Base-by-base conservation (phyloP, 2,797 vertebrate genomes). In the Falco rusticolus region DNA sequence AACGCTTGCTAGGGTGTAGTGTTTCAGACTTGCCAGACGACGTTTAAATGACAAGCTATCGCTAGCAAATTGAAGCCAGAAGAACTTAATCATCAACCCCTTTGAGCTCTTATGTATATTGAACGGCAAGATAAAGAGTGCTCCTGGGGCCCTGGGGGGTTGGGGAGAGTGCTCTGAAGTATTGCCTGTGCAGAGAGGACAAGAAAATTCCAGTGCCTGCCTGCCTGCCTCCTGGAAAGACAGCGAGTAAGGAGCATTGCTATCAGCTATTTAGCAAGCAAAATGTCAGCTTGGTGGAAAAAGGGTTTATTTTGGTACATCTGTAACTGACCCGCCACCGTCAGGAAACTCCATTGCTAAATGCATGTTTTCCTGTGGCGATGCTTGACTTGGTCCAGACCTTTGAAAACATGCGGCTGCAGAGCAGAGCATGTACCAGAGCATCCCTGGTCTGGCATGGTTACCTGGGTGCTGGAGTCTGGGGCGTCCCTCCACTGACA, bases 71-170 rank as follows among this genome's bases (percentile, higher is more conserved):
- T 57, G 82, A 65, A 86, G 76, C 43, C 65, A 16, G 33, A 25
- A 76, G 56, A 86, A 17, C 53, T 50, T 90, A 64, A 93, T 93
- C 87, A 50, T 6, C 85, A 80, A 37, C 79, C 37, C 22, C 76
- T 77, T 57, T 33, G 45, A 83, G 70, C 76, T 54, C 14, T 31
- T 41, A 29, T 47, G 69, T 57, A 15, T 31, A 0, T 1, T 39
- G 68, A 43, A 8, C 31, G 69, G 79, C 7, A 4, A 93, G 91
- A 96, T 88, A 91, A 93, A 45, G 70, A 54, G 47, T 5, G 18
- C 48, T 59, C 0, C 0, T 9, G 34, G 18, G n/a, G 68, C 72
- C 28, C 6, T 1, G 6, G 31, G 12, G 26, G 10, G 4, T 1
- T 33, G 60, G 50, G 64, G 20, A 25, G 7, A 50, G 70, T 11